A percentile compares a stretch with the other conserved stretches of the same genome.
Evolutionary conservation across 2,888 invertebrate genomes (phyloP).

Genomic region (Aleiodes alternator): DNA sequence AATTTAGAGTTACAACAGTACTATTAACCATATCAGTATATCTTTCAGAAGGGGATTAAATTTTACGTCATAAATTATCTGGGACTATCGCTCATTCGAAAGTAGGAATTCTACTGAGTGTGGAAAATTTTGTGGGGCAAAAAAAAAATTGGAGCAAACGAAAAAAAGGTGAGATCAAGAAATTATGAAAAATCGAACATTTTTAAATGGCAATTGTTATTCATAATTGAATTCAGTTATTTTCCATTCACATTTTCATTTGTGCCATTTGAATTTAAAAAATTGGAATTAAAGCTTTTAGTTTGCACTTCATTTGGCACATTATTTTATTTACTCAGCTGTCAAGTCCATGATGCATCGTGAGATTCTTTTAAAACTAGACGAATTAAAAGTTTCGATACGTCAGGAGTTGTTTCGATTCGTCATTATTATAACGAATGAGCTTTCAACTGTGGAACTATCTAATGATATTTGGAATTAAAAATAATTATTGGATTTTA

Average conservation of each 20-base stretch:
- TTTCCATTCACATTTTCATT: too few species aligned
- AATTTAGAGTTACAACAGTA: conserved; percentile 56
- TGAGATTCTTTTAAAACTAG: conserved; percentile 9
- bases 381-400: neutral
- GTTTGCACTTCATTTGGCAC: neutral
- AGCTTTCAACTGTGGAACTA: too few species aligned
- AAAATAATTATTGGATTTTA: too few species aligned
- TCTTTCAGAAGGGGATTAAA: neutral
- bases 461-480: too few species aligned
- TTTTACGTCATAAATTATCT: neutral
- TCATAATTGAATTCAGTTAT: too few species aligned
- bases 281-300: neutral
- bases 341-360: conserved; percentile 19
- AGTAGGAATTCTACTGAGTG: neutral
- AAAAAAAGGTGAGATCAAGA: neutral
- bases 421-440: conserved; percentile 12
- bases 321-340: neutral
- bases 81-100: neutral
- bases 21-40: neutral
- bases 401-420: conserved; percentile 3
- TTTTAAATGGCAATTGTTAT: too few species aligned
- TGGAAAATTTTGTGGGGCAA: neutral
- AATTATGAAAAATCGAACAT: too few species aligned
- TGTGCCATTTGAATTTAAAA: too few species aligned
- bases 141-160: neutral